These are phyloP conservation scores for Semotilus atromaculatus DNA, from an alignment of 2,797 vertebrate genomes.

Conservation along the genomic window DNA sequence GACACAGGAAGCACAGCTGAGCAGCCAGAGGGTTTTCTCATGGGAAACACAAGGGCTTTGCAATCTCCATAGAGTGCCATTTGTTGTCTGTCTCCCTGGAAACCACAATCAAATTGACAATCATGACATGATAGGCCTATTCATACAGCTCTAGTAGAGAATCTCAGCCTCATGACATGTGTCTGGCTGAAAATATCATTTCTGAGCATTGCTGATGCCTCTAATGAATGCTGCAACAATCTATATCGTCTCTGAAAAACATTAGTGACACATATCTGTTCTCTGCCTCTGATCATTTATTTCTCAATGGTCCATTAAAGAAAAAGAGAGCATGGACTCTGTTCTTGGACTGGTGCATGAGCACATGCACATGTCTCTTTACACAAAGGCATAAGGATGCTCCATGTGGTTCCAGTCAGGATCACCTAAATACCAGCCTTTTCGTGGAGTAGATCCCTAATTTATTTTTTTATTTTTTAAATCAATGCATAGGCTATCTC, in stretches of 20 bases:
- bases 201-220: background rate
- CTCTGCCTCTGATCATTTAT: background rate
- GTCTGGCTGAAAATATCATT: constrained; percentile 32
- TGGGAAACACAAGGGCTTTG: constrained; percentile 18
- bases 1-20: constrained; percentile 25
- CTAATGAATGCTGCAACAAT: background rate
- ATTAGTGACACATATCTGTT: background rate
- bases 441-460: background rate
- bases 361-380: constrained; percentile 18
- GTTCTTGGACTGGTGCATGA: constrained; percentile 7
- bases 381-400: constrained; percentile 44
- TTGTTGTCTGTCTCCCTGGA: constrained; percentile 39
- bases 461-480: background rate
- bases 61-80: constrained; percentile 32
- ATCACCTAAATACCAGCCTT: background rate
- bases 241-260: background rate
- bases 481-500: background rate
- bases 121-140: background rate
- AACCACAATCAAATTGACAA: constrained; percentile 19
- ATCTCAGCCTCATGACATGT: background rate
- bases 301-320: background rate
- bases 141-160: background rate
- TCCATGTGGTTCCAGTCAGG: constrained; percentile 16
- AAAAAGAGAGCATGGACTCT: background rate
- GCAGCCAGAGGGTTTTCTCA: constrained; percentile 26